A percentile compares a stretch with the other conserved stretches of the same genome.
Conservation (phyloP, 1,140 invertebrate genomes). For the Plectrocnemia conspersa region DNA sequence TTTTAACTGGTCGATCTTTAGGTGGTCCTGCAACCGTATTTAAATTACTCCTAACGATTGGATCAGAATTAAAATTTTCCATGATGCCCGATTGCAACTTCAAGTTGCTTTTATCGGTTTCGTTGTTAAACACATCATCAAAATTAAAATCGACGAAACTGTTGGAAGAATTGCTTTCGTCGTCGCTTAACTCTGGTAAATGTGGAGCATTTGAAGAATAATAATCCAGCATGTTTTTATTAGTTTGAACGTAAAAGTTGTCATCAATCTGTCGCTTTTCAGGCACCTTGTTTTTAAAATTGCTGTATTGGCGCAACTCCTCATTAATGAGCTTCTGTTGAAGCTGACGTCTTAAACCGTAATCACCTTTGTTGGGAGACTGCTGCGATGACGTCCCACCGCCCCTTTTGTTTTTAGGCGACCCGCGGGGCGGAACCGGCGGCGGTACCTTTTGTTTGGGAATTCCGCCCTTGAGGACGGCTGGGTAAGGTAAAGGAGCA, state of each 20-base stretch:
- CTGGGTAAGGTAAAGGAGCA: slow-evolving; percentile 54
- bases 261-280: neutral
- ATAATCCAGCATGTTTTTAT: neutral
- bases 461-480: slow-evolving; percentile 67
- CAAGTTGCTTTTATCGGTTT: slow-evolving; percentile 41
- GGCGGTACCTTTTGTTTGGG: slow-evolving; percentile 67
- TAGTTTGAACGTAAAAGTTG: neutral
- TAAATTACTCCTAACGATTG: slow-evolving; percentile 43
- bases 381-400: slow-evolving; percentile 41
- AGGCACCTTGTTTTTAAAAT: neutral
- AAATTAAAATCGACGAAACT: slow-evolving; percentile 45
- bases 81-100: slow-evolving; percentile 46
- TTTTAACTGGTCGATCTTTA: slow-evolving; percentile 22
- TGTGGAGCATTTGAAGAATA: neutral
- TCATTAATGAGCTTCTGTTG: slow-evolving; percentile 9
- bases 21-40: slow-evolving; percentile 38
- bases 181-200: slow-evolving; percentile 13
- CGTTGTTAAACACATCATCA: slow-evolving; percentile 32
- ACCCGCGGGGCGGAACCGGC: slow-evolving; percentile 75
- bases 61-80: slow-evolving; percentile 47
- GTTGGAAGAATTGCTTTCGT: slow-evolving; percentile 35
- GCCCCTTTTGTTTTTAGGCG: slow-evolving; percentile 57
- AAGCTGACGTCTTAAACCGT: slow-evolving; percentile 36
- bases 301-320: slow-evolving; percentile 7
- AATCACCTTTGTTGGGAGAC: slow-evolving; percentile 51